Conservation (phyloP, 2,797 vertebrate genomes). For the Centropyge bicolor region DNA sequence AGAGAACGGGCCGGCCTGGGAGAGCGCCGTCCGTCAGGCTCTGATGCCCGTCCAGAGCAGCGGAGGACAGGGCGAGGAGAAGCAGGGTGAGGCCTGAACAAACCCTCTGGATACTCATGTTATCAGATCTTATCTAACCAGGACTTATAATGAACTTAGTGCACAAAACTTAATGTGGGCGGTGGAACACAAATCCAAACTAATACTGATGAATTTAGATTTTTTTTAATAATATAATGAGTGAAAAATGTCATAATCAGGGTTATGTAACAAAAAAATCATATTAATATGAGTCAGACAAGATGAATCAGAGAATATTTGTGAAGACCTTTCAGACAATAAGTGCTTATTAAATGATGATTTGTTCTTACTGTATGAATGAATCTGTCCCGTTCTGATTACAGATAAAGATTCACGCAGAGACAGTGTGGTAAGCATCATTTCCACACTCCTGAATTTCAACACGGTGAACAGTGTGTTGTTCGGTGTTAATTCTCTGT, state of each 20-base stretch:
- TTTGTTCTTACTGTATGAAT: background rate
- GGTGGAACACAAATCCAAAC: background rate
- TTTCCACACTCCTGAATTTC: accelerated
- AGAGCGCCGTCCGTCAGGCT: conserved; percentile 77
- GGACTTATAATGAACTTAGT: background rate
- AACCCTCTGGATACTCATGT: background rate
- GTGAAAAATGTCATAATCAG: background rate
- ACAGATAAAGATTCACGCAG: conserved; percentile 30
- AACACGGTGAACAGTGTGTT: background rate
- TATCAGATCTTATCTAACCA: background rate
- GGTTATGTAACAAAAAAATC: background rate
- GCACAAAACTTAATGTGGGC: background rate
- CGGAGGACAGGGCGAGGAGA: conserved; percentile 11
- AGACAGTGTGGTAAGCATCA: conserved; percentile 57
- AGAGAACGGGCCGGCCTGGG: conserved; percentile 73
- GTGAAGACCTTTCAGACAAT: background rate
- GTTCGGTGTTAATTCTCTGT: background rate
- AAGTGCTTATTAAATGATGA: background rate
- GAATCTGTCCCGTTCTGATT: conserved; percentile 13
- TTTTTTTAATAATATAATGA: background rate
- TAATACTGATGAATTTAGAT: background rate
- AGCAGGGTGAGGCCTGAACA: conserved; percentile 29
- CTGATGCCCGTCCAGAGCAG: conserved; percentile 82
- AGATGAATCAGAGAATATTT: background rate
- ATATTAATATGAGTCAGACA: background rate